Percentiles rank a stretch among this genome's conserved stretches.
phyloP scores from a whole-genome alignment of 2,797 vertebrate genomes.

The Syndactyla subalaris region DNA sequence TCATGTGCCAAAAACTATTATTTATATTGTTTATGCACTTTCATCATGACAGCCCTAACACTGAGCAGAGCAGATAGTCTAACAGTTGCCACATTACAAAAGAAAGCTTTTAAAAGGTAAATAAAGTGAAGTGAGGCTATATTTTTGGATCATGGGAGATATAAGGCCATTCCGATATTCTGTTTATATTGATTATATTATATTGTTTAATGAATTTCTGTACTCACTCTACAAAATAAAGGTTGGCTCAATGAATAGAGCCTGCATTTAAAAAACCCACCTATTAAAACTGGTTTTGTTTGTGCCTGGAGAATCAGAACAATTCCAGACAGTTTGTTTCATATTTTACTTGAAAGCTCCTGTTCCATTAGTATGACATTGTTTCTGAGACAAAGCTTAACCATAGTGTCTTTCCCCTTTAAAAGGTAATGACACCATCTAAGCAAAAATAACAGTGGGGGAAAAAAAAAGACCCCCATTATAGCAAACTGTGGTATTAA shows the following conservation, averaged over 20 bases:
- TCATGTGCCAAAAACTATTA: slow-evolving; percentile 73
- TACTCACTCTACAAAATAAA: background rate
- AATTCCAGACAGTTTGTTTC: slow-evolving; percentile 41
- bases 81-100: slow-evolving; percentile 65
- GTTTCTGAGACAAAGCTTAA: slow-evolving; percentile 56
- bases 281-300: slow-evolving; percentile 10
- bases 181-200: slow-evolving; percentile 41
- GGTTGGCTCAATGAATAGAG: background rate
- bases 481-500: slow-evolving; percentile 66
- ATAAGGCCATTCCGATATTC: slow-evolving; percentile 40
- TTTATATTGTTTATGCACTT: slow-evolving; percentile 72
- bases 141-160: slow-evolving; percentile 42
- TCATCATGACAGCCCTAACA: slow-evolving; percentile 71
- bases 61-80: slow-evolving; percentile 64
- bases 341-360: slow-evolving; percentile 56
- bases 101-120: slow-evolving; percentile 56
- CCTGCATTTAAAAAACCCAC: background rate
- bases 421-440: slow-evolving; percentile 54
- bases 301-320: slow-evolving; percentile 16
- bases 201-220: slow-evolving; percentile 55
- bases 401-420: slow-evolving; percentile 5
- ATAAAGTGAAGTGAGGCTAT: slow-evolving; percentile 58
- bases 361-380: slow-evolving; percentile 43
- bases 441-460: slow-evolving; percentile 49
- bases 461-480: slow-evolving; percentile 25